Evolutionary conservation across 2,113 vertebrate species (phyloP).

Genomic region (Xenotilapia leptura): DNA sequence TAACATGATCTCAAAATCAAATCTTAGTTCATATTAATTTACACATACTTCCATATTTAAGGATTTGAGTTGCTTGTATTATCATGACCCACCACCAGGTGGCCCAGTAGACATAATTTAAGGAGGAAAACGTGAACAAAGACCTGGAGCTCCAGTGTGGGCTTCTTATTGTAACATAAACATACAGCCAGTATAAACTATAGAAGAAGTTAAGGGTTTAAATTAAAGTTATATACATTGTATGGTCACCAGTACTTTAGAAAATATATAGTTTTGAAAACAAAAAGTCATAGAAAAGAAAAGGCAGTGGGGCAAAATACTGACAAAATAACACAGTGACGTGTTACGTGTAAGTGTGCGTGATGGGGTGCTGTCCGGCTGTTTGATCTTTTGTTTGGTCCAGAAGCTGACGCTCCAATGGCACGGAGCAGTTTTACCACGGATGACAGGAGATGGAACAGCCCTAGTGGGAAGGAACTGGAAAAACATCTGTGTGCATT

Average conservation of each 20-base stretch:
- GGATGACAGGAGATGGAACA: neutral
- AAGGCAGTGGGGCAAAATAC: neutral
- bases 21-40: neutral
- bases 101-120: neutral
- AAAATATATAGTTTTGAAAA: neutral
- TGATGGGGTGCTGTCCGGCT: neutral
- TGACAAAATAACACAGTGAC: neutral
- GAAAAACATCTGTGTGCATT: neutral
- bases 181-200: neutral
- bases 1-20: neutral
- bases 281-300: neutral
- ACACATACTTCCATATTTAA: neutral
- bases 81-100: conserved; percentile 4
- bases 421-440: neutral
- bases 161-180: neutral
- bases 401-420: neutral
- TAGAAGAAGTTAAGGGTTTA: neutral
- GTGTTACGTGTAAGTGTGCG: neutral
- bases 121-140: neutral
- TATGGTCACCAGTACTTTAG: neutral
- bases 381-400: neutral
- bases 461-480: neutral
- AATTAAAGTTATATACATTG: neutral
- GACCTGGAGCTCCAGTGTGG: neutral
- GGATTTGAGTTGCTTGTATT: neutral